Base-by-base conservation (phyloP, 2,797 vertebrate genomes). In the Acropternis orthonyx region DNA sequence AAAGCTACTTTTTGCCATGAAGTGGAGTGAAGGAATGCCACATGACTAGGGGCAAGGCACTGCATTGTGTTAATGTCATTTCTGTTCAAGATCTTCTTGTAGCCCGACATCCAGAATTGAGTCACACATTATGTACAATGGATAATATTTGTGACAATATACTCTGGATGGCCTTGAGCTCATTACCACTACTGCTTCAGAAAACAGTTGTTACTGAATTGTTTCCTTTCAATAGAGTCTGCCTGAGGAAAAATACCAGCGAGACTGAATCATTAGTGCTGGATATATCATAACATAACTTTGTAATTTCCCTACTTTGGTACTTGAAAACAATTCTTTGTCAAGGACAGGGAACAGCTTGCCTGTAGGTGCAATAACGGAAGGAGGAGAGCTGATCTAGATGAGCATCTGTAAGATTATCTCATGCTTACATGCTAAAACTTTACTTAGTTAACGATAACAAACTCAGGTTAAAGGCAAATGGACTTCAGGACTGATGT, bases 201-300 rank as follows among this genome's bases (percentile, higher is more conserved):
- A 93, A 95, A 95, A 93, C 77, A 90, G 91, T 94, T 97, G 93
- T 85, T 91, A 75, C 56, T 68, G 65, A 96, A 96, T 58, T 92
- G 74, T 90, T 94, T 90, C 82, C 67, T 84, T 92, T 93, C 92
- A 92, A 34, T 43, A 80, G 46, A 78, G 52, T 36, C 30, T 48
- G 94, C 89, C 85, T 63, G 83, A 92, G 89, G 92, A 96, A 86
- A 73, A 80, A 93, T 20, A 73, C 55, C 66, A 93, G 66, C 0
- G 1, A 84, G 37, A 81, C 65, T 54, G 52, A 63, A 82, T 92
- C 0, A 3, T 88, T 92, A 92, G 74, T 8, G 24, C 36, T 90
- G 71, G 69, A 67, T 92, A 52, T 86, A 84, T 69, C 66, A 73
- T 67, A 97, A 92, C 66, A 73, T 67, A 97, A 92, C 51, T 90